Evolutionary conservation across 2,888 invertebrate genomes (phyloP), one percentile per base, ranked within the genome.

Genomic region (Nomada ferruginata): DNA sequence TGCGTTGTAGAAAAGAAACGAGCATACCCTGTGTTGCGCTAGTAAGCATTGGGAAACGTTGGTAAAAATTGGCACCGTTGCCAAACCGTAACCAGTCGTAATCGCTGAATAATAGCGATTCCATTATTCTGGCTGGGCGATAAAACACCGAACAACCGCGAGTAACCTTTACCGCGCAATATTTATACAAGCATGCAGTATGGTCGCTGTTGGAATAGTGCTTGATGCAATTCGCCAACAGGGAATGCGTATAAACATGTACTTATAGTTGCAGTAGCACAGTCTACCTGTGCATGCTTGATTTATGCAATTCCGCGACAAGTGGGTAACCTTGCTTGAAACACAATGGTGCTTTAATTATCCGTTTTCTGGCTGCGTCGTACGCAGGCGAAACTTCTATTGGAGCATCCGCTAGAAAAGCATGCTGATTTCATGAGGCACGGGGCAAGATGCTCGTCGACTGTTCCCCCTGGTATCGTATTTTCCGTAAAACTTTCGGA

Each of bases 401-500:
- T 42, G 50, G 50, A 61, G 26, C 61, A 2, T 13, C 36, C 23
- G 20, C 15, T 15, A 2, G 29, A 57, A 71, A 60, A 74, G 61
- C 36, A 50, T 36, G 23, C 4, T 26, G 71, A 61, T 77, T 66
- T 13, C 20, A 3, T 3, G 18, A 50, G 7, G 18, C 1, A 10
- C 44, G 44, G n/a, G 59, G 70, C 63, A 66, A 72, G 55, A 63
- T 59, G 44, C 59, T 50, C 59, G 60, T 36, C 47, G 53, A 23
- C 18, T 20, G 23, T 11, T 72, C 79, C 60, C 72, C 44, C n/a
- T 23, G 69, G 72, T 68, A 77, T 78, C 80, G 79, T 81, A 83
- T 83, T 87, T 87, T 84, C 78, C 81, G 76, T 57, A 57, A 78
- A 87, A 87, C 78, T 87, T 87, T 84, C 74, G 69, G 64, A 82